Evolutionary conservation across 2,113 vertebrate species (phyloP).

Genomic region (Corvus hawaiiensis): DNA sequence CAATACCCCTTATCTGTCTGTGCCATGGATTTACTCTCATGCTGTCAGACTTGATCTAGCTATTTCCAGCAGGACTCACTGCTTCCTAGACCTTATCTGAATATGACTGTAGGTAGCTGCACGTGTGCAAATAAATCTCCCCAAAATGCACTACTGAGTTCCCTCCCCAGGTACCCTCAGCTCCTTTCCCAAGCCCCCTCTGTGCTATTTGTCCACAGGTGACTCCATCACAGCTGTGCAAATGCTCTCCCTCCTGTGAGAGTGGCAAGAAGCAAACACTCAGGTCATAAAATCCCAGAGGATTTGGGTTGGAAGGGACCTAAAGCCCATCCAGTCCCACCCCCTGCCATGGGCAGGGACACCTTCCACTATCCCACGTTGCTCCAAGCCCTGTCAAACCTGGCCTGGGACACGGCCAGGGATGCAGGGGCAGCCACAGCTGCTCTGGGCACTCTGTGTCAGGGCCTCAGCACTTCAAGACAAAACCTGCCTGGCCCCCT

Average conservation of each 20-base stretch:
- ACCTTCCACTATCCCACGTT: accelerated
- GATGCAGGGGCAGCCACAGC: background rate
- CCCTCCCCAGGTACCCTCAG: background rate
- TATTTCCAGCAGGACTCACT: background rate
- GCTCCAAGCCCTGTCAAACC: accelerated
- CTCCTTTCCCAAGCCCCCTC: background rate
- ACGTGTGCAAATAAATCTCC: background rate
- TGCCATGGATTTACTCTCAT: background rate
- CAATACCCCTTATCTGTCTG: constrained; percentile 22
- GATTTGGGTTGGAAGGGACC: background rate
- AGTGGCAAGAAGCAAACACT: background rate
- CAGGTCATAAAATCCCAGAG: background rate
- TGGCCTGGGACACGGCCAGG: background rate
- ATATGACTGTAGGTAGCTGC: background rate
- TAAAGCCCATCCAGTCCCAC: too few relatives aligned
- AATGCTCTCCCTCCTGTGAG: accelerated
- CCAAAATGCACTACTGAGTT: background rate
- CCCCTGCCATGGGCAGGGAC: background rate
- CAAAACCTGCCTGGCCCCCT: background rate
- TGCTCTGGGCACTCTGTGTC: background rate
- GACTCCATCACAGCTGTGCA: background rate
- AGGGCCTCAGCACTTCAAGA: too few relatives aligned
- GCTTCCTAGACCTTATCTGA: background rate
- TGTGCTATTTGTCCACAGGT: background rate
- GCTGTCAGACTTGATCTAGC: background rate